Base-by-base conservation (phyloP, 1,140 invertebrate genomes). In the Penaeus chinensis region DNA sequence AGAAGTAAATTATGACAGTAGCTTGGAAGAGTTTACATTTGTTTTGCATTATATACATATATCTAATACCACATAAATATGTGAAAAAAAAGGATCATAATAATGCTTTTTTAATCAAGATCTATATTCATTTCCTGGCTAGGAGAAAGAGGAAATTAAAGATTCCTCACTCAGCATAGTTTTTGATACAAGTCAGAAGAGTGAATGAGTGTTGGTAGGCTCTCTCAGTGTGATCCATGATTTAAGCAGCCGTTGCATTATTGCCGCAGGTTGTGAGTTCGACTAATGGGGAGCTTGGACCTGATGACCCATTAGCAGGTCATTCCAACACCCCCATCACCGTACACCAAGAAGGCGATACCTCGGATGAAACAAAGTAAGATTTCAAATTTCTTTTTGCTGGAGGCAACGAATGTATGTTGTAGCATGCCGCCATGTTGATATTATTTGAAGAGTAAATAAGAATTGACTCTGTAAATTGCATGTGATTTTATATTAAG, bases 311-410 rank as follows among this genome's bases (percentile, higher is more conserved):
- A 42, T 97, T 96, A 76, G 97, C 97, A 91, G 98, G 97, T 82
- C 97, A 98, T 93, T 98, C 97, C 91, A 98, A 98, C 93, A 98
- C 97, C 90, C 98, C 97, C 87, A 98, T 99, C 92, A 98, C 97
- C 88, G 96, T 96, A 92, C 95, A 95, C 90, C 96, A 96, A 92
- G 98, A 99, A 94, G 96, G 98, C 66, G 98, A 99, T 92, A 95
- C 97, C 78, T 92, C 92, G 60, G 93, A 93, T 88, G 93, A 93
- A 91, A 93, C 93, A 87, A 94, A 93, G 93, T 94, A 92, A 90
- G 93, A 92, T 18, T 61, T 27, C 7, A 19, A 27, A 63, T 20
- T 42, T 22, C 62, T 78, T 13, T 89, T 47, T 8, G 22, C 82
- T 16, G 61, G 16, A 7, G 3, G 10, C 42, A 80, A 13, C 10